These are phyloP conservation scores for Dreissena polymorpha DNA, from an alignment of 1,140 invertebrate genomes.

Conservation along the genomic window DNA sequence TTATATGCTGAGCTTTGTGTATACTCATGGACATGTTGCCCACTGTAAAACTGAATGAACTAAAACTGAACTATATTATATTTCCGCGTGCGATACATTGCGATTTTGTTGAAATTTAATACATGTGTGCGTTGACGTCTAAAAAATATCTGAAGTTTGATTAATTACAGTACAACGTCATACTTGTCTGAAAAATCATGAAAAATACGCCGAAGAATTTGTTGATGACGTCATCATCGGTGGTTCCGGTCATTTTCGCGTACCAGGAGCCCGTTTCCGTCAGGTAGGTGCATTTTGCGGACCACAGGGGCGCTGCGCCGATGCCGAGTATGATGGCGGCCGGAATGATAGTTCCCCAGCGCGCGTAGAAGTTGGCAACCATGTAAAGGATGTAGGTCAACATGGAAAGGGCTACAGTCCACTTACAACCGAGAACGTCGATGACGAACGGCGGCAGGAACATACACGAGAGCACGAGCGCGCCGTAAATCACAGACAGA, in stretches of 20 bases:
- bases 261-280: constrained; percentile 93
- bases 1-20: too few relatives aligned
- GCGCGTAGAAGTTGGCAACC: constrained; percentile 91
- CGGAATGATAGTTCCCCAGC: constrained; percentile 92
- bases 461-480: constrained; percentile 94
- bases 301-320: constrained; percentile 97
- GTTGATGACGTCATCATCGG: constrained; percentile 93
- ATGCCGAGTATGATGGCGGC: constrained; percentile 92
- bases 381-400: constrained; percentile 96
- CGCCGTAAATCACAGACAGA: constrained; percentile 91
- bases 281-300: constrained; percentile 96
- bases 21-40: too few relatives aligned
- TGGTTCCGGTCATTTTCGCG: constrained; percentile 81
- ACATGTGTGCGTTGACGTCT: too few relatives aligned
- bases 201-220: constrained; percentile 99
- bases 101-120: too few relatives aligned
- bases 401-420: constrained; percentile 95
- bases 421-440: constrained; percentile 92
- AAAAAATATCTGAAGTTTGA: too few relatives aligned
- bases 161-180: too few relatives aligned
- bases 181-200: constrained; percentile 95
- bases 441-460: constrained; percentile 89
- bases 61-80: too few relatives aligned
- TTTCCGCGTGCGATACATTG: too few relatives aligned
- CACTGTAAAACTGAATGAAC: too few relatives aligned